phyloP scores from a whole-genome alignment of 35 echinoderm and acorn worm genomes.

The Stichopus chloronotus region DNA sequence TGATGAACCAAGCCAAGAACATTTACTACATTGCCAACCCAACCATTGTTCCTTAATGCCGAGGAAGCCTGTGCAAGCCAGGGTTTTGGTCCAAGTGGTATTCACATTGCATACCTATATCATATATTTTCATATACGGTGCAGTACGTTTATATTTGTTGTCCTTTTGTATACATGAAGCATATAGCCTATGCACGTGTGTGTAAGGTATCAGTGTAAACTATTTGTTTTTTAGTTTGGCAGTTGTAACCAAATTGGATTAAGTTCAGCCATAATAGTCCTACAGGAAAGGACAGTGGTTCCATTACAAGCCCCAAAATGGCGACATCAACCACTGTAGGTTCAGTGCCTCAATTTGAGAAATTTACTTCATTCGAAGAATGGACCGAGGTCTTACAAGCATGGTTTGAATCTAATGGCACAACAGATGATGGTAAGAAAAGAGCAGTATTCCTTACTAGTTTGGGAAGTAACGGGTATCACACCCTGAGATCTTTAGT shows the following conservation, averaged over 20 bases:
- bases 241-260: neutral
- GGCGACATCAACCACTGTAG: too few species aligned
- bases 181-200: constrained; percentile 11
- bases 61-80: constrained; percentile 17
- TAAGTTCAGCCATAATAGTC: neutral
- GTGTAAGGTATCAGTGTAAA: constrained; percentile 14
- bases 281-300: neutral
- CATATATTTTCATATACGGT: neutral
- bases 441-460: constrained; percentile 28
- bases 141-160: neutral
- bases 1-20: neutral
- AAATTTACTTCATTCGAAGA: constrained; percentile 32
- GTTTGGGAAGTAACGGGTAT: constrained; percentile 43
- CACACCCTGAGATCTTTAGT: constrained; percentile 21
- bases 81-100: neutral
- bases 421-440: constrained; percentile 46
- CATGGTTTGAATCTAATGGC: constrained; percentile 17
- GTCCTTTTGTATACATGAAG: neutral
- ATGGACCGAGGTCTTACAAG: constrained; percentile 22
- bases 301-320: neutral
- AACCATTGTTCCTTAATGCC: neutral
- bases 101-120: neutral
- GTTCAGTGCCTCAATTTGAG: neutral
- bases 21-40: neutral
- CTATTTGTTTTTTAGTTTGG: neutral